Conservation (phyloP, 2,888 invertebrate genomes). For the Pinctada fucata region DNA sequence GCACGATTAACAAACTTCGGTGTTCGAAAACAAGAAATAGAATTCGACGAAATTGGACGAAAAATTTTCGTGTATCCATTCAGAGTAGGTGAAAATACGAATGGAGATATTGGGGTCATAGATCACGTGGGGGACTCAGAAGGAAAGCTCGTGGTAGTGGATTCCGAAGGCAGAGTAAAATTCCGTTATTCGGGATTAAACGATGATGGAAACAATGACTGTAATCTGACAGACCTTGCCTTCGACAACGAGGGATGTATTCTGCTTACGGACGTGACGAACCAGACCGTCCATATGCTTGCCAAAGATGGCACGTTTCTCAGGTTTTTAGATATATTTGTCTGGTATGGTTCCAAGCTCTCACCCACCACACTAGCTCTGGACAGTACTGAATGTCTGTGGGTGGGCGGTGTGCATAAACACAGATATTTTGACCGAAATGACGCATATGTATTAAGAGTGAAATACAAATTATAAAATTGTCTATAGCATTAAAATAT, state of each 20-base stretch:
- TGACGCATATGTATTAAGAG: conserved; percentile 14
- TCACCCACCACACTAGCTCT: conserved; percentile 17
- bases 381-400: conserved; percentile 10
- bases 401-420: conserved; percentile 20
- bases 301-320: conserved; percentile 14
- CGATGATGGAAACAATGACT: conserved; percentile 2
- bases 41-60: conserved; percentile 8
- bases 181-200: conserved; percentile 9
- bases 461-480: conserved; percentile 18
- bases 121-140: conserved; percentile 14
- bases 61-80: conserved; percentile 17
- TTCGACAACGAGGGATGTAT: conserved; percentile 21
- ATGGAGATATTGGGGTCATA: conserved; percentile 26
- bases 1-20: conserved; percentile 20
- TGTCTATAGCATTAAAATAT: too few species aligned
- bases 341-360: conserved; percentile 11
- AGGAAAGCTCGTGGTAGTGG: conserved; percentile 13
- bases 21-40: conserved; percentile 8
- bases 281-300: conserved; percentile 13
- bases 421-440: conserved; percentile 21
- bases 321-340: conserved; percentile 10
- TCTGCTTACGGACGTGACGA: conserved; percentile 15
- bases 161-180: conserved; percentile 11
- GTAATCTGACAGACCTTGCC: conserved; percentile 19
- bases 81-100: conserved; percentile 23